Conservation (phyloP, 1,140 invertebrate genomes). For the Aphelenchoides fujianensis region DNA sequence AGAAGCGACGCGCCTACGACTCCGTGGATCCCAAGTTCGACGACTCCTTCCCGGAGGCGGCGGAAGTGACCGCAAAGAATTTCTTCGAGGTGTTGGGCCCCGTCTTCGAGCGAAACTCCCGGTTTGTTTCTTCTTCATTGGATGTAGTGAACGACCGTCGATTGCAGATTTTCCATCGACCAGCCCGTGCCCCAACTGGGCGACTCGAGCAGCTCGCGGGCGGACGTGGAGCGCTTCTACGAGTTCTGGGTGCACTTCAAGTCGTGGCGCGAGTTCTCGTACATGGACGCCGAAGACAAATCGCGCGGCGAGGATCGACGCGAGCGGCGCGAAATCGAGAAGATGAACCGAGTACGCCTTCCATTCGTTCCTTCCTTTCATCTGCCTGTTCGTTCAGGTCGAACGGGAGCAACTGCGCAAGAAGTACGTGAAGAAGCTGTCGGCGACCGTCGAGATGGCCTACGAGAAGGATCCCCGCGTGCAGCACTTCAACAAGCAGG, state of each 20-base stretch:
- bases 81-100: conserved; percentile 79
- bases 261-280: conserved; percentile 98
- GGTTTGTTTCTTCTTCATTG: conserved; percentile 53
- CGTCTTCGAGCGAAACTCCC: conserved; percentile 77
- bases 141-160: background rate
- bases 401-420: conserved; percentile 51
- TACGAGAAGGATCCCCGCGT: conserved; percentile 90
- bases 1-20: conserved; percentile 83
- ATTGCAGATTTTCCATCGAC: conserved; percentile 80
- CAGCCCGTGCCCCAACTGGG: conserved; percentile 81
- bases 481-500: conserved; percentile 73
- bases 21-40: conserved; percentile 89
- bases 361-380: conserved; percentile 62
- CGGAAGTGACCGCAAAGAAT: conserved; percentile 68
- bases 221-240: conserved; percentile 68
- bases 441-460: conserved; percentile 72
- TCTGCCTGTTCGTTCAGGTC: conserved; percentile 69
- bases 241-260: conserved; percentile 83
- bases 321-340: conserved; percentile 93
- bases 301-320: conserved; percentile 90
- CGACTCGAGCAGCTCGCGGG: conserved; percentile 68
- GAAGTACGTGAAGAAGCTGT: conserved; percentile 40
- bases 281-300: conserved; percentile 96
- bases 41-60: conserved; percentile 74
- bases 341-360: conserved; percentile 85